Evolutionary conservation across 2,113 vertebrate genomes (phyloP).

Genomic region (Sorex araneus): DNA sequence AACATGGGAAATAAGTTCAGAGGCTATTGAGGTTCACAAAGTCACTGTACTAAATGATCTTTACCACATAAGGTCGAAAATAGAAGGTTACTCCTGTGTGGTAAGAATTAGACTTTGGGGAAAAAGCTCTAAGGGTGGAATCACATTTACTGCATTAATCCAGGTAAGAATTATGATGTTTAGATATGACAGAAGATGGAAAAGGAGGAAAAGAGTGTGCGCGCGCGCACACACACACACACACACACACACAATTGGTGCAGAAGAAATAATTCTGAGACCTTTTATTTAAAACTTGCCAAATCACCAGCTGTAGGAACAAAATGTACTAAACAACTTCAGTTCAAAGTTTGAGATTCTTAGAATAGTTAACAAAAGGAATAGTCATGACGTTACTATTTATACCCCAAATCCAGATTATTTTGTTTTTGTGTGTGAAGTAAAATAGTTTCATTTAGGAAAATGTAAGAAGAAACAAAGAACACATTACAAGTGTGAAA

Average conservation of each 20-base stretch:
- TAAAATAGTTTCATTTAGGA: no score
- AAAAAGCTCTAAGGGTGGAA: neutral
- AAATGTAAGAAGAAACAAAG: no score
- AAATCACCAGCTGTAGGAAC: neutral
- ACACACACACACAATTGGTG: neutral
- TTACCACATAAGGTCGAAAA: conserved; percentile 20
- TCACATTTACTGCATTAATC: neutral
- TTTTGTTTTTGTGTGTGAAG: no score
- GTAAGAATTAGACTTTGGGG: neutral
- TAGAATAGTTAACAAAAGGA: conserved; percentile 26
- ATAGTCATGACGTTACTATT: neutral
- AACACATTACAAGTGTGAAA: no score
- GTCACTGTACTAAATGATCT: neutral
- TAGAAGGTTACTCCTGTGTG: neutral
- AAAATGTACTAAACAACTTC: neutral
- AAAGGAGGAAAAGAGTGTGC: no score
- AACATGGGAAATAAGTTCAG: neutral
- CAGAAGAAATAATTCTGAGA: neutral
- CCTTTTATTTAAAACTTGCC: conserved; percentile 11
- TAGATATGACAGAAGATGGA: neutral
- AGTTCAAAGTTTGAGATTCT: neutral
- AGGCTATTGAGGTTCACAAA: neutral
- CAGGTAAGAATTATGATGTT: neutral
- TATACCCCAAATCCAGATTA: neutral
- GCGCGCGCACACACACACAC: no score